phyloP scores from a whole-genome alignment of 2,113 vertebrate genomes.

The Arvicanthis niloticus region DNA sequence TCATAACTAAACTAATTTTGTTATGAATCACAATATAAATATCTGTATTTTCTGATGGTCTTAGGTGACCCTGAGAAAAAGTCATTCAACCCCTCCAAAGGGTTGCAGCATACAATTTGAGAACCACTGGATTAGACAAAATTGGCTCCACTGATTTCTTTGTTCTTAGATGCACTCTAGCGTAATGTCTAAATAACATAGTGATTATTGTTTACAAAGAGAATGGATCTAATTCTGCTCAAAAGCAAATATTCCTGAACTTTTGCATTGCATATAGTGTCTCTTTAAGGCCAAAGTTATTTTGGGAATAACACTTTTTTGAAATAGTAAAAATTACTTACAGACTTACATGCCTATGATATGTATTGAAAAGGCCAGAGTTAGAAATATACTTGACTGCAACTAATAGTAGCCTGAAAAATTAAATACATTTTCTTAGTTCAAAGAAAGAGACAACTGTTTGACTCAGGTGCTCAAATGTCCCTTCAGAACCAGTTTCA shows the following conservation, averaged over 20 bases:
- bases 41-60: not conserved
- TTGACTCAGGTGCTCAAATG: not conserved
- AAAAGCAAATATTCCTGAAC: not conserved
- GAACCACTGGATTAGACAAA: not conserved
- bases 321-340: not conserved
- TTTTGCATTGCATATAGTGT: not conserved
- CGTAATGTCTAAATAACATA: slow-evolving; percentile 8
- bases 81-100: not conserved
- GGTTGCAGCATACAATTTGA: not conserved
- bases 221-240: not conserved
- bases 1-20: not conserved
- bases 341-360: not conserved
- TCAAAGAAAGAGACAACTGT: not conserved
- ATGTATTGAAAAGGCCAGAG: not conserved
- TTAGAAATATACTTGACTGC: not conserved
- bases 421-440: not conserved
- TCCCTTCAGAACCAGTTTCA: not conserved
- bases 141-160: not conserved
- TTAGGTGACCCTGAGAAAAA: not conserved
- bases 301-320: not conserved
- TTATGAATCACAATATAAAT: not conserved
- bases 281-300: not conserved
- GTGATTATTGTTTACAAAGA: not conserved
- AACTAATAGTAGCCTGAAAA: not conserved
- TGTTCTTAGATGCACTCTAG: not conserved